Percentiles rank a stretch among this genome's conserved stretches.
These are phyloP conservation scores for Lates japonicus DNA, from an alignment of 2,797 vertebrate species.

Conservation along the genomic window DNA sequence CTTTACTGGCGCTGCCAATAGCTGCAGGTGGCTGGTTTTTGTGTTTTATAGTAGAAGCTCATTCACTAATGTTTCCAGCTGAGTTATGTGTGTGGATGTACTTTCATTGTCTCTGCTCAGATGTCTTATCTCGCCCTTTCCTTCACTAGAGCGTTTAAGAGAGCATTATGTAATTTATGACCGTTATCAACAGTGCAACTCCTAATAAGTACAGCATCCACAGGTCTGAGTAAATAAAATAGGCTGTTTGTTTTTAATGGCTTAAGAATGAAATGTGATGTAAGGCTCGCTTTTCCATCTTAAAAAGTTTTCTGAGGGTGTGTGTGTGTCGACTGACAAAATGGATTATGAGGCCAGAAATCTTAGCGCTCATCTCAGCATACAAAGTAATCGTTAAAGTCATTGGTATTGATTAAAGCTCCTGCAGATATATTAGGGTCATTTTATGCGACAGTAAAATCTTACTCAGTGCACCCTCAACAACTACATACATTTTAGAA, in stretches of 20 bases:
- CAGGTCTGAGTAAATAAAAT: slow-evolving; percentile 33
- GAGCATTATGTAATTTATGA: slow-evolving; percentile 25
- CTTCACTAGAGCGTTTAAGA: slow-evolving; percentile 20
- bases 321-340: neutral
- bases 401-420: slow-evolving; percentile 43
- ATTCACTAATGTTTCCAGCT: slow-evolving; percentile 30
- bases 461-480: slow-evolving; percentile 25
- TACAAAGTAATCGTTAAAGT: slow-evolving; percentile 26
- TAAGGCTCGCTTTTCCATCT: slow-evolving; percentile 6
- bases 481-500: slow-evolving; percentile 25
- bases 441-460: slow-evolving; percentile 46
- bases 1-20: slow-evolving; percentile 21
- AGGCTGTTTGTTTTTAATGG: slow-evolving; percentile 42
- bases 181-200: slow-evolving; percentile 39
- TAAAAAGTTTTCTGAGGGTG: slow-evolving; percentile 7
- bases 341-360: neutral
- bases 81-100: slow-evolving; percentile 22
- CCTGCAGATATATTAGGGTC: slow-evolving; percentile 28
- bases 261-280: slow-evolving; percentile 34
- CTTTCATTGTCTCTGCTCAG: slow-evolving; percentile 20
- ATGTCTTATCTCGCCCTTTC: slow-evolving; percentile 22
- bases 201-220: slow-evolving; percentile 20
- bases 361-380: slow-evolving; percentile 14
- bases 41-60: slow-evolving; percentile 20
- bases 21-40: slow-evolving; percentile 14